Percentiles rank a stretch among this genome's conserved stretches.
Conservation (phyloP, 2,797 vertebrate genomes). For the Presbytis comata region DNA sequence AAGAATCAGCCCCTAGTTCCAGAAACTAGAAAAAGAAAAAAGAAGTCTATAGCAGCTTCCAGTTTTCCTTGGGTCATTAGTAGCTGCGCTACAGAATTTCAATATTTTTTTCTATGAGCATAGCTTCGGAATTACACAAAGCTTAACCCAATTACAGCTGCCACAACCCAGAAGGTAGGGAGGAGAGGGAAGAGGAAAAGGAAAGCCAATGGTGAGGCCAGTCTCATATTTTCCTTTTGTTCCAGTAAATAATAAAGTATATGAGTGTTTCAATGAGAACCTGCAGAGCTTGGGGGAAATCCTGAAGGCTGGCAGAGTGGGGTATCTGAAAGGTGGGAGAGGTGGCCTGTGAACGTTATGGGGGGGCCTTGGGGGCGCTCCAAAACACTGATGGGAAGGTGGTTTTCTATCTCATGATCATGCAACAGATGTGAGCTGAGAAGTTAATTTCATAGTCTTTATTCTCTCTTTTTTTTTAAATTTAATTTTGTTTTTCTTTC, state of each 20-base stretch:
- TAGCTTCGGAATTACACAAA: constrained; percentile 73
- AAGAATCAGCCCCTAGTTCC: constrained; percentile 76
- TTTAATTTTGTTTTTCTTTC: too few relatives aligned
- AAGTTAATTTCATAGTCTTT: not conserved
- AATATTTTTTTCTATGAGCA: constrained; percentile 62
- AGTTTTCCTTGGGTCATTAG: constrained; percentile 74
- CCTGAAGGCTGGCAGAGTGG: not conserved
- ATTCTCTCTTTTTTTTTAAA: too few relatives aligned
- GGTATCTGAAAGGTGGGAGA: not conserved
- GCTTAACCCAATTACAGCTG: constrained; percentile 38
- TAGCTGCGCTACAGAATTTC: constrained; percentile 71
- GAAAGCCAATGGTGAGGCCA: not conserved
- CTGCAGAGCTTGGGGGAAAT: not conserved
- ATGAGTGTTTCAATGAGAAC: not conserved
- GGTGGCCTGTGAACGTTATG: not conserved
- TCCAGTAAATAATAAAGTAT: not conserved
- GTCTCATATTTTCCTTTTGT: not conserved
- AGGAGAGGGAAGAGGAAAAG: not conserved
- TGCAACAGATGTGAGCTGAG: not conserved
- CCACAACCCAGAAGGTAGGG: not conserved
- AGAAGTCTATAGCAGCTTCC: constrained; percentile 64
- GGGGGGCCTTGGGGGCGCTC: not conserved
- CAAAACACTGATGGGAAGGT: not conserved
- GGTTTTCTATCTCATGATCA: not conserved
- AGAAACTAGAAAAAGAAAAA: constrained; percentile 65